phyloP scores from a whole-genome alignment of 2,888 invertebrate genomes.

The Drosophila cognata region DNA sequence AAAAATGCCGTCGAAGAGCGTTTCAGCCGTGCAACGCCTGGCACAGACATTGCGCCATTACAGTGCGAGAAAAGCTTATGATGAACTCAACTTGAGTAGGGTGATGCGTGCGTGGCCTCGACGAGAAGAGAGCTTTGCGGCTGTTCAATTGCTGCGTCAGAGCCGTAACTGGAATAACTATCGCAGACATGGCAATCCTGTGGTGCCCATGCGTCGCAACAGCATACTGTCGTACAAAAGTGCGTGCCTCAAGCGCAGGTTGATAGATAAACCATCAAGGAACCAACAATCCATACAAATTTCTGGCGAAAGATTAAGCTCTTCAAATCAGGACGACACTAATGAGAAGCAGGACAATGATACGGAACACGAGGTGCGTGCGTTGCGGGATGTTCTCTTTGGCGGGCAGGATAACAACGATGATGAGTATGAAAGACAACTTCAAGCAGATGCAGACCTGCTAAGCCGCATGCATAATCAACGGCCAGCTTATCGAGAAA shows the following conservation, averaged over 20 bases:
- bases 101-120: slow-evolving; percentile 44
- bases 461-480: slow-evolving; percentile 17
- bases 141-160: slow-evolving; percentile 28
- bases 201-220: slow-evolving; percentile 9
- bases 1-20: slow-evolving; percentile 38
- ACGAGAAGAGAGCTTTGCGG: slow-evolving; percentile 58
- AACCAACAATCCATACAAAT: background rate
- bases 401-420: slow-evolving; percentile 37
- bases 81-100: background rate
- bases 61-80: slow-evolving; percentile 8
- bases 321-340: background rate
- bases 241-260: background rate
- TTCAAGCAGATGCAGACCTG: slow-evolving; percentile 34
- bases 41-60: slow-evolving; percentile 23
- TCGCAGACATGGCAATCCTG: background rate
- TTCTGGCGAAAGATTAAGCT: background rate
- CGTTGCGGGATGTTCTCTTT: slow-evolving; percentile 42
- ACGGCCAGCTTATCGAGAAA: fast-evolving
- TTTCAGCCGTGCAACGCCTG: slow-evolving; percentile 41
- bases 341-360: background rate
- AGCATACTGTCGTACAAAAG: slow-evolving; percentile 14
- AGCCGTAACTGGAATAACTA: slow-evolving; percentile 22
- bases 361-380: background rate
- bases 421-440: slow-evolving; percentile 34
- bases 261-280: background rate